These are phyloP conservation scores for Nesidiocoris tenuis DNA, from an alignment of 2,888 invertebrate species.

Conservation along the genomic window DNA sequence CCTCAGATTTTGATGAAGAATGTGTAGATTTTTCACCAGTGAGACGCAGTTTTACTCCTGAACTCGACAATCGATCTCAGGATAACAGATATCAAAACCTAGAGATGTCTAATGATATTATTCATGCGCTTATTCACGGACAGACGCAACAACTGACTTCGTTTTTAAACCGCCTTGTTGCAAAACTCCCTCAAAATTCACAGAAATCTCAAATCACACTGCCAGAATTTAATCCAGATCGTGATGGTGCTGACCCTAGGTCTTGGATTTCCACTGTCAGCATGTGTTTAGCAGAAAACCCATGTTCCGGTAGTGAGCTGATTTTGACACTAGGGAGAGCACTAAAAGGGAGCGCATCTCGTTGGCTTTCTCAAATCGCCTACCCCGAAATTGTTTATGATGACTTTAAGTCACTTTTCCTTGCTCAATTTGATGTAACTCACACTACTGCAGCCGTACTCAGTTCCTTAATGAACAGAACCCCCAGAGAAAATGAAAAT, in stretches of 20 bases:
- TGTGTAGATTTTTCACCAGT: too few species aligned
- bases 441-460: conserved; percentile 25
- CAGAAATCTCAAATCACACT: too few species aligned
- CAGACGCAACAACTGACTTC: too few species aligned
- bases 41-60: too few species aligned
- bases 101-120: too few species aligned
- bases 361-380: conserved; percentile 28
- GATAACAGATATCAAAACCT: too few species aligned
- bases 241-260: conserved; percentile 5
- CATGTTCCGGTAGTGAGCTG: conserved; percentile 8
- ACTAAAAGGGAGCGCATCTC: conserved; percentile 25
- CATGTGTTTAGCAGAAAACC: conserved; percentile 16
- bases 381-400: conserved; percentile 23
- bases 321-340: conserved; percentile 17
- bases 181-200: neutral
- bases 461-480: neutral
- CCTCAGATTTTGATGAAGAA: too few species aligned
- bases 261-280: conserved; percentile 29
- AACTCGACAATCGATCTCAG: too few species aligned
- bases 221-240: conserved; percentile 26
- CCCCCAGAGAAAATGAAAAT: conserved; percentile 2
- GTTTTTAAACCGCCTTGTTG: too few species aligned
- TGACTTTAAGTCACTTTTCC: conserved; percentile 29
- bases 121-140: too few species aligned
- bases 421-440: neutral